Conservation (phyloP, 2,113 vertebrate species). For the Glaucomys volans region DNA sequence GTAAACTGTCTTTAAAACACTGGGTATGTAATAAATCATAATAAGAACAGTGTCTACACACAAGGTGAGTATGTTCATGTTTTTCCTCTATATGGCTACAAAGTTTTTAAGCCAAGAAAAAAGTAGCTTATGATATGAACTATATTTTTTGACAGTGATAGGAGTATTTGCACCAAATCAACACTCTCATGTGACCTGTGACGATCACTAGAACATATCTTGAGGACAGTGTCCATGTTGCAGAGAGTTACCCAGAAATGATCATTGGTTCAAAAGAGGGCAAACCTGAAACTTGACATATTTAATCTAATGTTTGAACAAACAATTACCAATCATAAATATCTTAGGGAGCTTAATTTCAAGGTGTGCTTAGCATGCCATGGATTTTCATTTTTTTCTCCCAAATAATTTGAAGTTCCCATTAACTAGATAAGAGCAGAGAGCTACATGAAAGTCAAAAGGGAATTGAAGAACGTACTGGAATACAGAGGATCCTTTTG, state of each 20-base stretch:
- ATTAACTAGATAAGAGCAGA: neutral
- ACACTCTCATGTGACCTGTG: neutral
- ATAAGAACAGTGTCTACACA: neutral
- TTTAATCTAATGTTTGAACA: neutral
- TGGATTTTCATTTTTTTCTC: neutral
- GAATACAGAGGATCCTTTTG: neutral
- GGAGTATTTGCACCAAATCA: neutral
- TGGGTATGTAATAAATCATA: neutral
- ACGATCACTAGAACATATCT: neutral
- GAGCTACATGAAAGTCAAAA: neutral
- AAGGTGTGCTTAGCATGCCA: neutral
- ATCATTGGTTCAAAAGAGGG: neutral
- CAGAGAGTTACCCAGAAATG: neutral
- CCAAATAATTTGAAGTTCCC: neutral
- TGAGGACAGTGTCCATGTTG: neutral
- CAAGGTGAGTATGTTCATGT: neutral
- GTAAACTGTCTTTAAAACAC: neutral
- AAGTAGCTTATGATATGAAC: neutral
- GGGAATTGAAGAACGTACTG: neutral
- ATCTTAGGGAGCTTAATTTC: neutral
- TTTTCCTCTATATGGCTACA: neutral
- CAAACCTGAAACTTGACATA: neutral
- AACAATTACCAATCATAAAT: neutral
- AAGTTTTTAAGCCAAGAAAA: neutral
- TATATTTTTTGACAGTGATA: no score